Base-by-base conservation (phyloP, 2,888 invertebrate genomes). In the Netelia melanura region DNA sequence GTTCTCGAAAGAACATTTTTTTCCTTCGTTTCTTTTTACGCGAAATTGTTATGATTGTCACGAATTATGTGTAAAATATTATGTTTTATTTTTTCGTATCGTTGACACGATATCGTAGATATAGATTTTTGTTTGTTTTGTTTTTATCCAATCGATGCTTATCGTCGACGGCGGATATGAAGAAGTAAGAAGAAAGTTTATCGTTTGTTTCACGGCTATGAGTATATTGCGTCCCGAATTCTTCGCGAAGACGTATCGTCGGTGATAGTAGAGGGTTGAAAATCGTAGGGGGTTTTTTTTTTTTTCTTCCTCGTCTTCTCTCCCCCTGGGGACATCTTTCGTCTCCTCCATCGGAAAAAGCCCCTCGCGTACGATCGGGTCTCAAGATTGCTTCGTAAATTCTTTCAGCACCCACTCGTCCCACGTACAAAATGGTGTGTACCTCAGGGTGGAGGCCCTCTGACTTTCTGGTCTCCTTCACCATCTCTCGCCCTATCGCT, bases 361-460 rank as follows among this genome's bases (percentile, higher is more conserved):
- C 23, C 21, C 43, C 48, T 81, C 65, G 61, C 56, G 77, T 76
- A 84, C 86, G 86, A 88, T 86, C 81, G 78, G 82, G 84, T 81
- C 85, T 85, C 86, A 86, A 86, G 87, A 91, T 90, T 88, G 89
- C 87, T 90, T 89, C 88, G 89, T 87, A 91, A 91, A 90, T 91
- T 89, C 90, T 91, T 90, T 89, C 88, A 90, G 90, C 89, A 86
- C 85, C 86, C 87, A 76, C 84, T 86, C 76, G 80, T 70, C 61
- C 43, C 48, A 85, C 81, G 83, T 86, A 79, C 78, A 87, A 86
- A 58, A 21, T 17, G 58, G 58, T 21, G 58, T 48, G 3, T 48
- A 48, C 38, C 43, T 43, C n/a, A 14, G 70, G n/a, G 68, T 23
- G 62, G 23, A 77, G 86, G 75, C 58, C 72, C 58, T 81, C 58